These are phyloP conservation scores for Cotesia vestalis DNA, from an alignment of 1,140 invertebrate species.

Conservation along the genomic window DNA sequence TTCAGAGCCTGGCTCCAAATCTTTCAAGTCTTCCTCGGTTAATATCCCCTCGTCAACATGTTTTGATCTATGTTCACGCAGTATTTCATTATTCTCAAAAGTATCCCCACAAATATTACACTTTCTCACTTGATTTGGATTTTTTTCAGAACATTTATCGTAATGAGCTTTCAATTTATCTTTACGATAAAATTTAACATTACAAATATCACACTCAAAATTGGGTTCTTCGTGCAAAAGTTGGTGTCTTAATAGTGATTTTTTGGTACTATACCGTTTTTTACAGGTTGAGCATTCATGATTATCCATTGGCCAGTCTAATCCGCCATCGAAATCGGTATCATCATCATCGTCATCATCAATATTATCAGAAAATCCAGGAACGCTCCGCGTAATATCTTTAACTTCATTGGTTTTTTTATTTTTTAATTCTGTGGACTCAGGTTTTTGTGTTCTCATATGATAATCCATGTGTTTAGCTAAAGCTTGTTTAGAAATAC, in stretches of 20 bases:
- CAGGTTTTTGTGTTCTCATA: conserved; percentile 52
- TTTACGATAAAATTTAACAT: conserved; percentile 62
- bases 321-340: conserved; percentile 57
- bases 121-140: conserved; percentile 63
- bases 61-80: conserved; percentile 57
- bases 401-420: conserved; percentile 36
- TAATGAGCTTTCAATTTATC: conserved; percentile 64
- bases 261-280: conserved; percentile 63
- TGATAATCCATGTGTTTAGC: conserved; percentile 60
- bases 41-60: conserved; percentile 63
- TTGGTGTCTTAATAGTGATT: conserved; percentile 61
- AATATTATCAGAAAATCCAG: conserved; percentile 7
- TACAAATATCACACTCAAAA: conserved; percentile 65
- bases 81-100: conserved; percentile 63
- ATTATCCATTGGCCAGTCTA: conserved; percentile 63
- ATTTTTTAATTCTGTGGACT: conserved; percentile 23
- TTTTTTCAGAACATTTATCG: conserved; percentile 64
- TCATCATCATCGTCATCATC: conserved; percentile 47
- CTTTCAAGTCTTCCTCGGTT: conserved; percentile 60
- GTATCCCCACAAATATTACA: conserved; percentile 63
- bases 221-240: conserved; percentile 63
- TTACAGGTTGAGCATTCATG: conserved; percentile 63
- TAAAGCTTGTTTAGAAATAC: conserved; percentile 56
- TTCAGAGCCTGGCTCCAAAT: conserved; percentile 58
- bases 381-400: conserved; percentile 3